Evolutionary conservation across 2,797 vertebrate species (phyloP).

Genomic region (Uromys caudimaculatus): DNA sequence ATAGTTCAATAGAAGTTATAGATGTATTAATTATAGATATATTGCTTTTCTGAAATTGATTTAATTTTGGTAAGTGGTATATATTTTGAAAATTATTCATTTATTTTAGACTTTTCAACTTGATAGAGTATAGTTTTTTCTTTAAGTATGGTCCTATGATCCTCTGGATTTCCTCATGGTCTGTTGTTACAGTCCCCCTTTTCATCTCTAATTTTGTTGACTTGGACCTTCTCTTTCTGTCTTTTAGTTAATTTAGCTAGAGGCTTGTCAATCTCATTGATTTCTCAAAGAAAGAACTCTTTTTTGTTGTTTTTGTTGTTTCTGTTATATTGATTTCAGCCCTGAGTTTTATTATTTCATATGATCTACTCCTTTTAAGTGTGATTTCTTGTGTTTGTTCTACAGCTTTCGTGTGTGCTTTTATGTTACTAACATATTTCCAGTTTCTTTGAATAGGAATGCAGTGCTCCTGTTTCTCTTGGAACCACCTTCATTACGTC

Average conservation of each 20-base stretch:
- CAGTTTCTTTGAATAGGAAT: neutral
- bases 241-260: neutral
- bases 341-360: neutral
- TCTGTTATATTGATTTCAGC: neutral
- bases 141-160: neutral
- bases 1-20: neutral
- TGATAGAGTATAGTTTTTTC: neutral
- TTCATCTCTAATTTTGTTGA: neutral
- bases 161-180: neutral
- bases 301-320: neutral
- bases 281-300: neutral
- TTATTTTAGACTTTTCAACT: neutral
- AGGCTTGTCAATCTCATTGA: neutral
- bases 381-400: neutral
- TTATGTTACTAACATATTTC: neutral
- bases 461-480: neutral
- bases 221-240: neutral
- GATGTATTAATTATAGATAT: neutral
- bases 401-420: neutral
- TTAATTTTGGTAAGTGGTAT: neutral
- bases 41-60: neutral
- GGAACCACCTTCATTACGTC: neutral
- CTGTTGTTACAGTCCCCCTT: neutral
- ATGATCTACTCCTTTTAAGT: neutral
- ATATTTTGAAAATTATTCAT: neutral